Percentiles rank a stretch among this genome's conserved stretches.
These are phyloP conservation scores for Tor tambroides DNA, from an alignment of 2,113 vertebrate species.

Conservation along the genomic window DNA sequence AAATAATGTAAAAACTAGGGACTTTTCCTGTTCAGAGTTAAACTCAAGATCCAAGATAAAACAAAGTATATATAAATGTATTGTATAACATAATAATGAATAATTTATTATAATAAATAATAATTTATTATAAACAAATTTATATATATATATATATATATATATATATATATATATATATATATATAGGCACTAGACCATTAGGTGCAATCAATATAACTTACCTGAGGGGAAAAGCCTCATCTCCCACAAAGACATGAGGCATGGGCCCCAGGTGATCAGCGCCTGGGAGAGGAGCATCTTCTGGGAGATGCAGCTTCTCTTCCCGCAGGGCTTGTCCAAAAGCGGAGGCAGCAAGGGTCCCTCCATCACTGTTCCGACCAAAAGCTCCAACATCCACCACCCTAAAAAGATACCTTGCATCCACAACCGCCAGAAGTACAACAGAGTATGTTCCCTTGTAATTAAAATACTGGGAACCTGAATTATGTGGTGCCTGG, in stretches of 20 bases:
- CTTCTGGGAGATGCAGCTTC: background rate
- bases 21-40: background rate
- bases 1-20: background rate
- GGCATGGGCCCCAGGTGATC: constrained; percentile 2
- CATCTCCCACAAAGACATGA: background rate
- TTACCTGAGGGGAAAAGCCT: background rate
- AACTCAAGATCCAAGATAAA: background rate
- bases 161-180: background rate
- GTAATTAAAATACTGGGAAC: constrained; percentile 45
- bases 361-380: constrained; percentile 25
- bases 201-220: background rate
- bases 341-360: constrained; percentile 7
- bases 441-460: background rate
- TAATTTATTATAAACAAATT: too few species aligned
- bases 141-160: too few species aligned
- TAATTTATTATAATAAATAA: too few species aligned
- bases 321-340: background rate
- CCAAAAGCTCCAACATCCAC: constrained; percentile 47
- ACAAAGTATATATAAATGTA: background rate
- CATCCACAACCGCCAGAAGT: constrained; percentile 10
- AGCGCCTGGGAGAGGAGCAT: background rate
- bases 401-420: constrained; percentile 44
- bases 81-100: too few species aligned
- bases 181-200: background rate
- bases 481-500: constrained; percentile 17